phyloP scores from a whole-genome alignment of 1,140 invertebrate species.

The Leptinotarsa texana region DNA sequence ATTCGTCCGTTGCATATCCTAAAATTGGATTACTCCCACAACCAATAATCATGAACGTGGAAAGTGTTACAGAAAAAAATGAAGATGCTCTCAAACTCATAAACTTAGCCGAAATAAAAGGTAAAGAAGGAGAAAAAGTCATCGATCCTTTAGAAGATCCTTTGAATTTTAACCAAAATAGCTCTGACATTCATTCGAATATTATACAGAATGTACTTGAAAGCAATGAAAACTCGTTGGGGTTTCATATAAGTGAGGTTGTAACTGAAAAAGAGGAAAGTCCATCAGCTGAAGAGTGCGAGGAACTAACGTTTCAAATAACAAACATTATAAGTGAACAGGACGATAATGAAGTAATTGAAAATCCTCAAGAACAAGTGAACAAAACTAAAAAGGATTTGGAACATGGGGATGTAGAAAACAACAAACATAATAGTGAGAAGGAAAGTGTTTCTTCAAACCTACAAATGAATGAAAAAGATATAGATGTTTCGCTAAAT shows the following conservation, averaged over 20 bases:
- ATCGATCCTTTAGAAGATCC: conserved; percentile 17
- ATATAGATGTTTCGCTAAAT: no score
- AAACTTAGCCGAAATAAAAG: conserved; percentile 30
- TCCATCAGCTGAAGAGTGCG: not conserved
- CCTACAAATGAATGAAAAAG: no score
- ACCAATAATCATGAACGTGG: conserved; percentile 40
- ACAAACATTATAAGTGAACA: conserved; percentile 15
- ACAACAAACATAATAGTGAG: not conserved
- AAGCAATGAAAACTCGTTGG: conserved; percentile 12
- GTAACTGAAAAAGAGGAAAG: conserved; percentile 17
- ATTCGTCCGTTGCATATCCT: conserved; percentile 26
- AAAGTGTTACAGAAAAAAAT: conserved; percentile 17
- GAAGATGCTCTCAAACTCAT: conserved; percentile 32
- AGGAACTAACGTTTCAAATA: conserved; percentile 16
- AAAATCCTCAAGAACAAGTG: not conserved
- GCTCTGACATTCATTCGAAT: not conserved
- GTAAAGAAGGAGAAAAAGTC: not conserved
- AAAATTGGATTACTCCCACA: conserved; percentile 30
- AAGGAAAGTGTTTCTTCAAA: not conserved
- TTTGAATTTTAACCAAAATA: conserved; percentile 9
- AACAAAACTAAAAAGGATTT: not conserved
- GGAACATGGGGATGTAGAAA: not conserved
- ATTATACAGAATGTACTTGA: conserved; percentile 13
- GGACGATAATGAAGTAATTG: not conserved
- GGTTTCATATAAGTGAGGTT: conserved; percentile 22